Evolutionary conservation across 2,113 vertebrate genomes (phyloP), one percentile per base, ranked within the genome.

Genomic region (Aspiorhynchus laticeps): DNA sequence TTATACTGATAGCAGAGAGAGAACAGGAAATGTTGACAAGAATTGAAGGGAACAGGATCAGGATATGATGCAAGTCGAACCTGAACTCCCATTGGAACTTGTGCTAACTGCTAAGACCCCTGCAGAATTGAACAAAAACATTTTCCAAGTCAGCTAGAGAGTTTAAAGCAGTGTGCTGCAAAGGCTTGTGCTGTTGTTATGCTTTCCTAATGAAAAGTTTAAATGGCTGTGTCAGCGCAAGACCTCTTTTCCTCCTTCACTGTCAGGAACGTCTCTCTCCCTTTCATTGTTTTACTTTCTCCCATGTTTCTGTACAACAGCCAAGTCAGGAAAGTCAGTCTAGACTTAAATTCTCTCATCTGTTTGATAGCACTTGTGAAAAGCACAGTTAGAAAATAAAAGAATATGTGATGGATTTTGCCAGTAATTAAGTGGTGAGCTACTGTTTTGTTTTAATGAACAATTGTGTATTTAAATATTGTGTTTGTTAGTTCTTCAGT

Each of bases 131-230:
- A 26, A 51, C n/a, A 28, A 15, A 17, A 12, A 36, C 10, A 48
- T 28, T 33, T 19, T 24, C 28, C 7, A 41, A 33, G 46, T 79
- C 77, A 79, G 75, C 75, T 41, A 9, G 15, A 28, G 79, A 31
- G 11, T 38, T 80, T 81, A 41, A 14, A 41, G 84, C 24, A 26
- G 28, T 67, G 61, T 80, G 76, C 59, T 78, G 24, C 19, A 71
- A 28, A 33, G 65, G 61, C 84, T 71, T 79, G 65, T 48, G 36
- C 31, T 19, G 17, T 46, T 83, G 24, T 84, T 87, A 28, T 74
- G 36, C 56, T 73, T 77, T 43, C 76, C 26, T 87, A 71, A 90
- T 86, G 86, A 90, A 88, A 86, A 86, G 80, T 74, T 38, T 73
- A 61, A 86, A 88, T 63, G 83, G 63, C 63, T 85, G 5, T 69